These are phyloP conservation scores for Barbus barbus DNA, from an alignment of 2,113 vertebrate genomes.

Conservation along the genomic window DNA sequence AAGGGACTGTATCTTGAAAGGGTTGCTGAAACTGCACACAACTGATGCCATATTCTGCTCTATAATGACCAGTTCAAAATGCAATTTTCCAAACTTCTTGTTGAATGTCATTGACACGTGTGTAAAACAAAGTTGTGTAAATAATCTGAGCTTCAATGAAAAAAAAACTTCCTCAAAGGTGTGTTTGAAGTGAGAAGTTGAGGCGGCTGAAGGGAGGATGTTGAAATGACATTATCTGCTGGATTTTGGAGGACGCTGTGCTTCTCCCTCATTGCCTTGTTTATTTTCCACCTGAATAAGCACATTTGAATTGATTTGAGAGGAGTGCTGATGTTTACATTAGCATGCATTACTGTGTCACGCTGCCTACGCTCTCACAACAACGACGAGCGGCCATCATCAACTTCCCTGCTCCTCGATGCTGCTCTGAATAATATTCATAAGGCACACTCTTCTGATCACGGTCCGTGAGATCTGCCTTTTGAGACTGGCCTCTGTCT, in stretches of 20 bases:
- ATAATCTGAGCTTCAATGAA: background rate
- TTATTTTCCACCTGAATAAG: conserved; percentile 77
- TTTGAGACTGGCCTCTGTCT: conserved; percentile 45
- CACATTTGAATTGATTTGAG: conserved; percentile 78
- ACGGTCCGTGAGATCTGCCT: conserved; percentile 52
- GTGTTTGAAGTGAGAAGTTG: conserved; percentile 56
- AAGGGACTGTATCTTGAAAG: background rate
- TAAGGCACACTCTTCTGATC: conserved; percentile 67
- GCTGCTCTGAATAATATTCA: conserved; percentile 73
- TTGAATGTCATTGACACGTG: background rate
- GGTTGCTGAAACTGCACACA: too few relatives aligned
- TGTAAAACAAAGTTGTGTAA: background rate
- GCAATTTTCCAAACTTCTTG: background rate
- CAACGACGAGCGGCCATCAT: conserved; percentile 73
- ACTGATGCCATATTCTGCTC: background rate
- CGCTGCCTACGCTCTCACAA: conserved; percentile 71
- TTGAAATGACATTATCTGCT: conserved; percentile 67
- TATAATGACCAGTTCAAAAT: background rate
- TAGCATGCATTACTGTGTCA: conserved; percentile 80
- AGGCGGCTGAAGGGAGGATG: conserved; percentile 24
- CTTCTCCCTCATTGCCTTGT: conserved; percentile 66
- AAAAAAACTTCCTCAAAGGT: background rate
- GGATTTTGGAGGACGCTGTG: conserved; percentile 70
- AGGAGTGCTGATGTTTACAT: conserved; percentile 78
- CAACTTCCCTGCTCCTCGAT: conserved; percentile 40